phyloP scores from a whole-genome alignment of 2,113 vertebrate genomes.

The Heliornis fulica region DNA sequence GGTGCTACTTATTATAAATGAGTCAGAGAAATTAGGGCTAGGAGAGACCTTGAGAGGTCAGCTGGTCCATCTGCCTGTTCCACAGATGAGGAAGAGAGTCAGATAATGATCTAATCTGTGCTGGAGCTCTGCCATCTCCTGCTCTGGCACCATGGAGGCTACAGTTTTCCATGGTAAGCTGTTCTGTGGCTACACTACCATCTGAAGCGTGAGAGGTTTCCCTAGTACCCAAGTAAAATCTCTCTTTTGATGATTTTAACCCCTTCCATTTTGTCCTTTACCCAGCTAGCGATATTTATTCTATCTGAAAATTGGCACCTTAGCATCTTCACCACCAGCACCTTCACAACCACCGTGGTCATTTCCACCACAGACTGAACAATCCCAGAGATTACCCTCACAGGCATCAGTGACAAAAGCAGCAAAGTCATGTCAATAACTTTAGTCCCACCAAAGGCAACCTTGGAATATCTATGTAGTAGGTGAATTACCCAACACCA shows the following conservation, averaged over 20 bases:
- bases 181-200: neutral
- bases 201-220: neutral
- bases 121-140: neutral
- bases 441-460: neutral
- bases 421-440: neutral
- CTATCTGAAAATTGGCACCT: neutral
- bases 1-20: neutral
- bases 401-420: neutral
- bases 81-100: neutral
- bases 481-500: neutral
- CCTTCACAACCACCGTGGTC: neutral
- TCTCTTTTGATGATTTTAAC: neutral
- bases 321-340: fast-evolving
- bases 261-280: neutral
- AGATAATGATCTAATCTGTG: neutral
- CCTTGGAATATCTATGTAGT: neutral
- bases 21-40: neutral
- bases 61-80: neutral
- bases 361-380: neutral
- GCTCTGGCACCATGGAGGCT: neutral
- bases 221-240: neutral
- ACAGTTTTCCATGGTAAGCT: neutral
- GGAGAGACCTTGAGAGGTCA: neutral
- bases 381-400: neutral
- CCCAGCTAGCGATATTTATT: neutral